Evolutionary conservation across 2,797 vertebrate species (phyloP).

Genomic region (Mormyrus proboscirostris): DNA sequence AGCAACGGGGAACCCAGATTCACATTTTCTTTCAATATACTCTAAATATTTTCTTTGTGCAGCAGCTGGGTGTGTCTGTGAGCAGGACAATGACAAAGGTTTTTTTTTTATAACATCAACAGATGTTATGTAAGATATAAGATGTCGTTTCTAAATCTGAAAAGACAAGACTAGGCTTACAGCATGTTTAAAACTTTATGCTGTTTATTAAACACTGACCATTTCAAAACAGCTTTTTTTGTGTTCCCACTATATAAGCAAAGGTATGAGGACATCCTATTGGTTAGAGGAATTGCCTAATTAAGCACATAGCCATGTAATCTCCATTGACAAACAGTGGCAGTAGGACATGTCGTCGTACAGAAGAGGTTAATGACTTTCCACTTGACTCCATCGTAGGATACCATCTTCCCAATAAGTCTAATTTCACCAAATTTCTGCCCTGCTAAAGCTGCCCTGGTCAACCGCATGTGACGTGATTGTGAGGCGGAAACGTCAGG

Average conservation of each 20-base stretch:
- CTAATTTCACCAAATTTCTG: not conserved
- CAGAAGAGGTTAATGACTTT: not conserved
- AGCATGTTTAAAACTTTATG: not conserved
- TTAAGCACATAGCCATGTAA: not conserved
- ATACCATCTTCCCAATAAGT: not conserved
- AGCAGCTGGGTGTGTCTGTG: not conserved
- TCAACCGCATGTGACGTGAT: not conserved
- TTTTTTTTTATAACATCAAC: not conserved
- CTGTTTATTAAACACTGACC: not conserved
- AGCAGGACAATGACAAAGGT: not conserved
- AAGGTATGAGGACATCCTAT: not conserved
- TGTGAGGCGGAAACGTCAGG: too few species aligned
- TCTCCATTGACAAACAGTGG: not conserved
- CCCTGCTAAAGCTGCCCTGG: not conserved
- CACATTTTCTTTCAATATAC: not conserved
- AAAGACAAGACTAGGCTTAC: not conserved
- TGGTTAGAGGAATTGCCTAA: not conserved
- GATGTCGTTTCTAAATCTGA: not conserved
- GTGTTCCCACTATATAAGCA: not conserved
- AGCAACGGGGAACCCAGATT: not conserved
- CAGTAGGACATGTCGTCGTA: not conserved
- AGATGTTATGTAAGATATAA: not conserved
- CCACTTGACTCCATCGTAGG: not conserved
- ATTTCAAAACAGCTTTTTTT: not conserved
- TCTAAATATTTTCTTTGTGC: conserved; percentile 9